Evolutionary conservation across 2,888 invertebrate genomes (phyloP).

Genomic region (Campoletis raptor): DNA sequence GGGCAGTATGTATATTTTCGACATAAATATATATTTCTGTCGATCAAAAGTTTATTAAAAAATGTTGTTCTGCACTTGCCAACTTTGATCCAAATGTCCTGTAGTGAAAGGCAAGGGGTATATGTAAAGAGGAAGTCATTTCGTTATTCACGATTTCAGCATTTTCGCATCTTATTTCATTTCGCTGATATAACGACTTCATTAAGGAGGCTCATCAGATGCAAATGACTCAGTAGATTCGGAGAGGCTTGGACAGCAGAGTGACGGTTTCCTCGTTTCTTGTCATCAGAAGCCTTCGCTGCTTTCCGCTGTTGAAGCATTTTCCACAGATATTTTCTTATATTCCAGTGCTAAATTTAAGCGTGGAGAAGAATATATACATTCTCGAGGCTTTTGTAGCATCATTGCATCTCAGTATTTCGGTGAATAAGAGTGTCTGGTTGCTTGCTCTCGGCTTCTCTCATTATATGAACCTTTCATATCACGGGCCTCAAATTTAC

Average conservation of each 20-base stretch:
- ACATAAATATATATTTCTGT: not conserved
- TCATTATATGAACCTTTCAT: slow-evolving; percentile 41
- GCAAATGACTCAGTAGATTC: slow-evolving; percentile 65
- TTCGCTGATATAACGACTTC: slow-evolving; percentile 66
- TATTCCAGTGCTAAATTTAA: slow-evolving; percentile 6
- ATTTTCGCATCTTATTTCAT: slow-evolving; percentile 56
- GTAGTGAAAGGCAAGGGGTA: not conserved
- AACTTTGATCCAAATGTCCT: not conserved
- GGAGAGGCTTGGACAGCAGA: slow-evolving; percentile 20
- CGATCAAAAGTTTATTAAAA: slow-evolving; percentile 10
- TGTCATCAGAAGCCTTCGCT: slow-evolving; percentile 15
- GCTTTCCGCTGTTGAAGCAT: slow-evolving; percentile 34
- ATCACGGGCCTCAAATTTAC: slow-evolving; percentile 32
- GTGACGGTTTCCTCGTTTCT: slow-evolving; percentile 25
- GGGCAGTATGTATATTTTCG: not conserved
- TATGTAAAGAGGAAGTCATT: slow-evolving; percentile 34
- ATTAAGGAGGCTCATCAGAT: slow-evolving; percentile 68
- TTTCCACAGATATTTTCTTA: slow-evolving; percentile 18
- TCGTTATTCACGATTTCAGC: slow-evolving; percentile 69
- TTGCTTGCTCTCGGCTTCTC: slow-evolving; percentile 24
- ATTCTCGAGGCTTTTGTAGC: slow-evolving; percentile 25
- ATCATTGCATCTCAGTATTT: slow-evolving; percentile 26
- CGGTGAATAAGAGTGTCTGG: slow-evolving; percentile 17
- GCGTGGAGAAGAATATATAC: not conserved
- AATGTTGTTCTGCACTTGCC: not conserved